A percentile compares a stretch with the other conserved stretches of the same genome.
phyloP scores from a whole-genome alignment of 2,888 invertebrate species.

The Pogonocherus hispidulus region DNA sequence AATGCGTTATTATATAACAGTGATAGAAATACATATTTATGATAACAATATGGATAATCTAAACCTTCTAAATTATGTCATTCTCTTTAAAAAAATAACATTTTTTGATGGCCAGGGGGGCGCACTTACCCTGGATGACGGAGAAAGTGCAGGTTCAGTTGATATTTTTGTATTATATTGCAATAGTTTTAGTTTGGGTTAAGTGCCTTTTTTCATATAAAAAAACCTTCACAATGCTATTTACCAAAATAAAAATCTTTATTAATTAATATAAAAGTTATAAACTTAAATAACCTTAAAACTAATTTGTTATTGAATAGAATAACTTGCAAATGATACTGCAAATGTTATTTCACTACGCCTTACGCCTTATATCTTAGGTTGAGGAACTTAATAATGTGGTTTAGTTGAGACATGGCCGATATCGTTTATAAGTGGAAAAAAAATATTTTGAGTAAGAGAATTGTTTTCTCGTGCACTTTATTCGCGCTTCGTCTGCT shows the following conservation, averaged over 20 bases:
- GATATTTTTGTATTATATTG: too few species aligned
- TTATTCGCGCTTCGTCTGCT: too few species aligned
- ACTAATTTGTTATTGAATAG: conserved; percentile 1
- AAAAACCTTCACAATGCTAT: neutral
- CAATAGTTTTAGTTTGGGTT: too few species aligned
- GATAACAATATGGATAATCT: conserved; percentile 1
- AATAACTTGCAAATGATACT: conserved; percentile 4
- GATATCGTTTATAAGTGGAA: too few species aligned
- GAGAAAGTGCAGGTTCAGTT: neutral
- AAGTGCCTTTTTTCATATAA: too few species aligned
- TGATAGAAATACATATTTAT: neutral
- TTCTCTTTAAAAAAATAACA: neutral
- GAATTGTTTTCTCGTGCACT: too few species aligned
- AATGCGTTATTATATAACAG: conserved; percentile 4
- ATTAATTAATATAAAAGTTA: neutral
- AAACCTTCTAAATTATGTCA: conserved; percentile 1
- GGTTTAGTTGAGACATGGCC: neutral
- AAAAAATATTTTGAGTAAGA: too few species aligned
- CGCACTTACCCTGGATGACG: conserved; percentile 4
- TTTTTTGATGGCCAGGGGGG: neutral
- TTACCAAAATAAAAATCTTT: neutral
- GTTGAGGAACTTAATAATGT: conserved; percentile 2
- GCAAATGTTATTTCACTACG: neutral
- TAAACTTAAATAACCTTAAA: neutral
- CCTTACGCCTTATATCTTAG: neutral